These are phyloP conservation scores for Ectemnius cavifrons DNA, from an alignment of 2,888 invertebrate genomes.

Conservation along the genomic window DNA sequence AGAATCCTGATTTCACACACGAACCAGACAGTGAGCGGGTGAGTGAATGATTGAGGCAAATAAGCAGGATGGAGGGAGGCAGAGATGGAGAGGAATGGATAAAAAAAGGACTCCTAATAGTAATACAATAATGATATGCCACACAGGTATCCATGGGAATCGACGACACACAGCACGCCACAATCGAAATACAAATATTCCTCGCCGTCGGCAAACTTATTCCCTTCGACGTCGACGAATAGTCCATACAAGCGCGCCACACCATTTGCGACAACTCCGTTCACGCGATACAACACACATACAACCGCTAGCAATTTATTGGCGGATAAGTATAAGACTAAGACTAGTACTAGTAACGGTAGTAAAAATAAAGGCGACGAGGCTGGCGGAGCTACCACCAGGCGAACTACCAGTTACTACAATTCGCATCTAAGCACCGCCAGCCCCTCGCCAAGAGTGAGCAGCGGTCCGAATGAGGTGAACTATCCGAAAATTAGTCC, in stretches of 20 bases:
- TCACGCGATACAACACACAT: slow-evolving; percentile 57
- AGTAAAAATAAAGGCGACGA: slow-evolving; percentile 36
- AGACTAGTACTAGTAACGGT: slow-evolving; percentile 26
- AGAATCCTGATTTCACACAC: too few species aligned
- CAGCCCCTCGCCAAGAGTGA: slow-evolving; percentile 61
- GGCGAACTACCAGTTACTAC: slow-evolving; percentile 58
- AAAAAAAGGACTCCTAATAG: background rate
- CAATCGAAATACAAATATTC: slow-evolving; percentile 66
- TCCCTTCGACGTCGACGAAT: slow-evolving; percentile 43
- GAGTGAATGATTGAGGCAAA: background rate
- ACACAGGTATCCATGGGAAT: slow-evolving; percentile 74
- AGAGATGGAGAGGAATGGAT: too few species aligned
- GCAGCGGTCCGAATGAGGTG: slow-evolving; percentile 67
- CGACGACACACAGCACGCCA: slow-evolving; percentile 72
- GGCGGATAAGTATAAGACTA: slow-evolving; percentile 61
- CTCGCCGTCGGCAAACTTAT: slow-evolving; percentile 61
- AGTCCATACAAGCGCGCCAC: slow-evolving; percentile 46
- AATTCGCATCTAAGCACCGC: slow-evolving; percentile 57
- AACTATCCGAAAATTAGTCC: slow-evolving; percentile 72
- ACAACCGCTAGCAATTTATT: slow-evolving; percentile 66
- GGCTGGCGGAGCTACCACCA: slow-evolving; percentile 55
- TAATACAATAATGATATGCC: slow-evolving; percentile 49
- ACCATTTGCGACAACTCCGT: slow-evolving; percentile 55
- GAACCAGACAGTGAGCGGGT: too few species aligned
- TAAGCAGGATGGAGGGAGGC: too few species aligned